Percentiles rank a stretch among this genome's conserved stretches.
phyloP scores from a whole-genome alignment of 2,888 invertebrate species.

The Abrostola tripartita region DNA sequence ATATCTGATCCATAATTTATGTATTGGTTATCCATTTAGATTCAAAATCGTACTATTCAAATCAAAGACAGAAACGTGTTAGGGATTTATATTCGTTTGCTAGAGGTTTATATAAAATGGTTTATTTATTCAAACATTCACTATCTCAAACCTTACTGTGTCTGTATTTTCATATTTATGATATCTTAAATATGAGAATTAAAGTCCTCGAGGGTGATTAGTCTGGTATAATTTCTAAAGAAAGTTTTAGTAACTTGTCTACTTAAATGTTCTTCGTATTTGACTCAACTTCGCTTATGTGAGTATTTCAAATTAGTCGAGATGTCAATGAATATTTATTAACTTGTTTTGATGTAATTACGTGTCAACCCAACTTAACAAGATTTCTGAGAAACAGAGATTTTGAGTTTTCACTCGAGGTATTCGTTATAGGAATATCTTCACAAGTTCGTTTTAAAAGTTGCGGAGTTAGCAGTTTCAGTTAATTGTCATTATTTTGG shows the following conservation, averaged over 20 bases:
- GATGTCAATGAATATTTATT: constrained; percentile 49
- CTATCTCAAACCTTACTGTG: background rate
- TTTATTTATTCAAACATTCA: background rate
- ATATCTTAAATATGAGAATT: background rate
- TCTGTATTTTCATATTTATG: background rate
- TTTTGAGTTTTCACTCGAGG: constrained; percentile 10
- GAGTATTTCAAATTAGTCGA: constrained; percentile 43
- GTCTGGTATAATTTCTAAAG: constrained; percentile 16
- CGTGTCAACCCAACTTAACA: constrained; percentile 22
- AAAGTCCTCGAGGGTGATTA: background rate
- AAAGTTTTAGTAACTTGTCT: constrained; percentile 28
- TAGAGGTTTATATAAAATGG: background rate
- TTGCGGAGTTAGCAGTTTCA: constrained; percentile 20
- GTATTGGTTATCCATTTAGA: constrained; percentile 3
- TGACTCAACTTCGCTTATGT: constrained; percentile 36
- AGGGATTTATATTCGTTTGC: constrained; percentile 1
- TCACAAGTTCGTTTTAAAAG: constrained; percentile 22
- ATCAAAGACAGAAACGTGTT: background rate
- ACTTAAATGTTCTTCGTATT: constrained; percentile 35
- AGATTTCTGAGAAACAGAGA: constrained; percentile 15
- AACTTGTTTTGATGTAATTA: constrained; percentile 42
- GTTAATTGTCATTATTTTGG: constrained; percentile 40
- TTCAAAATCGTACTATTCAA: background rate
- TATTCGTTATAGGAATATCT: constrained; percentile 17
- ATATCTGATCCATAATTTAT: background rate